These are phyloP conservation scores for Parnassius smintheus DNA, from an alignment of 2,888 invertebrate genomes.

Conservation along the genomic window DNA sequence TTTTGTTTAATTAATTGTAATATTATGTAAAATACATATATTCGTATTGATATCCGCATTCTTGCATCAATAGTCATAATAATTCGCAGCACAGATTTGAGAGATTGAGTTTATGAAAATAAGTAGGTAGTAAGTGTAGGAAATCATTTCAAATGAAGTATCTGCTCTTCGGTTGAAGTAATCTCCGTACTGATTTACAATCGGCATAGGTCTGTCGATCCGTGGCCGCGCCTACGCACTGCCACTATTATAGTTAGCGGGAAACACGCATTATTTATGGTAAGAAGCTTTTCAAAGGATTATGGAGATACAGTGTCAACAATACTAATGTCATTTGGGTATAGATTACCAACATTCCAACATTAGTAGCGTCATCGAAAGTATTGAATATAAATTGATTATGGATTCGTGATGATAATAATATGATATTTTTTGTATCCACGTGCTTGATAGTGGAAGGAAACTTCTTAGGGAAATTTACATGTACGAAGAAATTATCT, in stretches of 20 bases:
- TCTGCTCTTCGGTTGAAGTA: constrained; percentile 24
- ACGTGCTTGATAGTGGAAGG: too few species aligned
- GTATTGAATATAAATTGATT: constrained; percentile 20
- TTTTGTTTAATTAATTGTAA: too few species aligned
- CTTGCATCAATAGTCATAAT: constrained; percentile 17
- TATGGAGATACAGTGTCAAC: constrained; percentile 76
- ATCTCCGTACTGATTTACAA: constrained; percentile 71
- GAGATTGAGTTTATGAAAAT: constrained; percentile 15
- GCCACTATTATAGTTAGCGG: constrained; percentile 69
- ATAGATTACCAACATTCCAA: constrained; percentile 22
- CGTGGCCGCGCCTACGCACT: constrained; percentile 70
- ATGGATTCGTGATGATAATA: neutral
- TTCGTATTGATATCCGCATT: neutral
- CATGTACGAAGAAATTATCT: too few species aligned
- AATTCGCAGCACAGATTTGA: constrained; percentile 5
- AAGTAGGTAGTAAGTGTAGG: constrained; percentile 17
- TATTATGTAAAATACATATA: too few species aligned
- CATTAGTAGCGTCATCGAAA: constrained; percentile 7
- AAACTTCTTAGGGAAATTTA: too few species aligned
- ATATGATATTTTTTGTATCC: too few species aligned
- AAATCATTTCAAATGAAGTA: constrained; percentile 33
- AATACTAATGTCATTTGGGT: constrained; percentile 46
- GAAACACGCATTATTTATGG: constrained; percentile 79
- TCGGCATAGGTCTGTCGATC: constrained; percentile 75
- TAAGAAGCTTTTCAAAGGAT: constrained; percentile 78